Base-by-base conservation (phyloP, 2,797 vertebrate species). In the Glyptemys insculpta region DNA sequence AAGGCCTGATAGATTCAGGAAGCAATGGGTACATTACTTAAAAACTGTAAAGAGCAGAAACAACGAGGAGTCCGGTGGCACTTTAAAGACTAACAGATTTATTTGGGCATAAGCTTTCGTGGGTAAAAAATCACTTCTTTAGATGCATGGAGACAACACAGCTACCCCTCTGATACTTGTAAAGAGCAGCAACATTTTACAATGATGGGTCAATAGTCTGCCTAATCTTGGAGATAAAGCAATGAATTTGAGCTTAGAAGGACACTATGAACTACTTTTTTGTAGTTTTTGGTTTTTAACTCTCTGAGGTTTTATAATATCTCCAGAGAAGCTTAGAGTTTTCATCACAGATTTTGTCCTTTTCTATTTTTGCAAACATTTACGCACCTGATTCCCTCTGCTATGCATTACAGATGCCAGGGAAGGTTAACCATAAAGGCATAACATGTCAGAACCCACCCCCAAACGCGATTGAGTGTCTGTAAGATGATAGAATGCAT, bases 1-100 rank as follows among this genome's bases (percentile, higher is more conserved):
- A 34, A 85, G 88, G 81, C 87, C 94, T 92, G 83, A 95, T 94
- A 74, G 84, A 94, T 91, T 97, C 54, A 59, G 87, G 44, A 84
- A 90, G 57, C 15, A 3, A 92, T 83, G 86, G 83, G 78, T 88
- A 79, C 27, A 3, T 86, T 91, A 94, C 92, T 97, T 93, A 85
- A 85, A 94, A 97, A 87, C 81, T 37, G 68, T 81, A 88, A 88
- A 91, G 78, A 91, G 37, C 65, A 79, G 82, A 65, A 91, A 34
- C 14, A 0, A 54, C 9, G 54, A 54, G 23, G 54, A 54, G 54
- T 54, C 21, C 4, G 23, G 54, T 54, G 23, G 23, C 54, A 25
- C 54, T 23, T 54, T 25, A 54, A 54, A 54, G 54, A 54, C 54
- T 54, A 54, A 54, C 23, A 54, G 23, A 54, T 54, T 54, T 25